Percentiles rank a stretch among this genome's conserved stretches.
Evolutionary conservation across 2,797 vertebrate species (phyloP).

Genomic region (Ataeniobius toweri): DNA sequence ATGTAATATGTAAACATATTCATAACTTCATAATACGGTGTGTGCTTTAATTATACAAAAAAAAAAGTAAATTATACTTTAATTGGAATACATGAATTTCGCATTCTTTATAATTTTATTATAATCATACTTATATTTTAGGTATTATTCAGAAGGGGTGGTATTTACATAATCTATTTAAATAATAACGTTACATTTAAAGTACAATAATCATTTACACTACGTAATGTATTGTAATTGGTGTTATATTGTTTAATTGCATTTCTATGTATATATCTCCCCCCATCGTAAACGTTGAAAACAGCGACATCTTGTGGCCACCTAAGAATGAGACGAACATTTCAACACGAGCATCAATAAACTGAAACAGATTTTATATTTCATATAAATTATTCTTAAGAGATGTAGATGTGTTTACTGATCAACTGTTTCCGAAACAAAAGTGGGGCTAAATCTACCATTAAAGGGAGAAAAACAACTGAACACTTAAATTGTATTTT

Average conservation of each 20-base stretch:
- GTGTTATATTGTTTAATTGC: neutral
- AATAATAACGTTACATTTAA: neutral
- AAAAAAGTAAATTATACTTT: too few species aligned
- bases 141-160: neutral
- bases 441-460: slow-evolving; percentile 1
- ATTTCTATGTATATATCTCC: neutral
- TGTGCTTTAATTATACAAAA: neutral
- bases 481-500: neutral
- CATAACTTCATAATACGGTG: neutral
- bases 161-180: neutral
- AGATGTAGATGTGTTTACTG: too few species aligned
- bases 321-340: neutral
- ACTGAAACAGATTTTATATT: neutral
- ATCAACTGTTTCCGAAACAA: neutral
- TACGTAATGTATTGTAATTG: neutral
- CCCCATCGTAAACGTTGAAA: neutral
- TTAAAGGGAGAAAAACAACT: neutral
- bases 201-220: neutral
- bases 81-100: neutral
- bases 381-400: neutral
- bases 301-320: slow-evolving; percentile 49
- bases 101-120: neutral
- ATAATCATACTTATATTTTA: neutral
- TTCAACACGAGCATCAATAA: neutral
- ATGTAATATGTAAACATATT: neutral